Conservation (phyloP, 2,113 vertebrate genomes). For the Syngnathus floridae region DNA sequence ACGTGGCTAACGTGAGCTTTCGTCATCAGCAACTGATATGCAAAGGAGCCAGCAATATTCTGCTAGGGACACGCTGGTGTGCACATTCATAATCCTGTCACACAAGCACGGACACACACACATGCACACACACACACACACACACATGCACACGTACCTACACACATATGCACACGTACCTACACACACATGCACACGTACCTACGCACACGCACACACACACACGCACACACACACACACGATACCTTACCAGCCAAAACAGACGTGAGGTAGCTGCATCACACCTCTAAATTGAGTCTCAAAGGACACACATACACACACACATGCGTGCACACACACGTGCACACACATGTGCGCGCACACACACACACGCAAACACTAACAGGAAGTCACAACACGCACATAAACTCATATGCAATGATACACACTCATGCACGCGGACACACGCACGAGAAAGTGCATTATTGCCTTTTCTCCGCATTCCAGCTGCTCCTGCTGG, state of each 20-base stretch:
- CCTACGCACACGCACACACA: constrained; percentile 1
- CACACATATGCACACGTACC: neutral
- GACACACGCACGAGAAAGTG: constrained; percentile 28
- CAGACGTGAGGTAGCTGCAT: too few relatives aligned
- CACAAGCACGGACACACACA: constrained; percentile 13
- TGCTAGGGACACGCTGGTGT: constrained; percentile 13
- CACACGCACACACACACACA: constrained; percentile 11
- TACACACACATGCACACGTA: too few relatives aligned
- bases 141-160: neutral
- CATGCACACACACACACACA: constrained; percentile 15
- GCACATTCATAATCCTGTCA: constrained; percentile 3
- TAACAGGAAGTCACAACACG: too few relatives aligned
- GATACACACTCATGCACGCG: too few relatives aligned
- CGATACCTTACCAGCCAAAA: too few relatives aligned
- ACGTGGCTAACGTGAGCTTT: neutral
- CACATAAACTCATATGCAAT: too few relatives aligned
- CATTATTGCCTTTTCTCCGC: constrained; percentile 29
- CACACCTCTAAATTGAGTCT: neutral
- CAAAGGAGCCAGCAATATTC: constrained; percentile 9
- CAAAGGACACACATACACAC: constrained; percentile 2
- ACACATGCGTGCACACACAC: constrained; percentile 6
- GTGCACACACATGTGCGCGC: too few relatives aligned
- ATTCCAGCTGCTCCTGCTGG: constrained; percentile 38
- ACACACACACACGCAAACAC: too few relatives aligned
- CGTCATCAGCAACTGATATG: neutral